Conservation (phyloP, 2,888 invertebrate genomes). For the Congeria kusceri region DNA sequence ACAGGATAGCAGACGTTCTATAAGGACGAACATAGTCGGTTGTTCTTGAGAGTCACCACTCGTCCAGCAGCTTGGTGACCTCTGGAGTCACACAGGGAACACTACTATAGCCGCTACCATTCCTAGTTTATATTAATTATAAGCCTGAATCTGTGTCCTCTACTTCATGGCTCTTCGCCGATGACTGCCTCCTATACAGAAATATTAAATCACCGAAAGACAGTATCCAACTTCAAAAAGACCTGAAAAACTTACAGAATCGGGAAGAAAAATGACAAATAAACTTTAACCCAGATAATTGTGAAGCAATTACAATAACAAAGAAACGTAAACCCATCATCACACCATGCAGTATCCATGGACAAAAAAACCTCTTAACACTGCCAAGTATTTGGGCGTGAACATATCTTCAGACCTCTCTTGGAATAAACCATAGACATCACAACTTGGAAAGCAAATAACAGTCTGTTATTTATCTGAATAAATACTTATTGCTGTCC, state of each 20-base stretch:
- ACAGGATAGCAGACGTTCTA: neutral
- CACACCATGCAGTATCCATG: neutral
- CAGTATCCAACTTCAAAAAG: neutral
- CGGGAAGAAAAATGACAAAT: slow-evolving; percentile 4
- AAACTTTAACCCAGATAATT: slow-evolving; percentile 5
- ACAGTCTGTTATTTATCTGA: neutral
- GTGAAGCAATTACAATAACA: slow-evolving; percentile 2
- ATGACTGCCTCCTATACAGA: neutral
- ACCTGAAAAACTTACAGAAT: neutral
- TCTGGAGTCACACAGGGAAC: neutral
- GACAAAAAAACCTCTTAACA: neutral
- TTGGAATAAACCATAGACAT: slow-evolving; percentile 9
- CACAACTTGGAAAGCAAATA: slow-evolving; percentile 2
- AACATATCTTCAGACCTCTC: slow-evolving; percentile 12
- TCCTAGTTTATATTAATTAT: neutral
- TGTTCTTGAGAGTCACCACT: neutral
- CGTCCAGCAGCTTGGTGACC: neutral
- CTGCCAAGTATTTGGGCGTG: slow-evolving; percentile 10
- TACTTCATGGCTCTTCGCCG: neutral
- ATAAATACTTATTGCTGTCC: slow-evolving; percentile 16
- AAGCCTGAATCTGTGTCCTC: too few species aligned
- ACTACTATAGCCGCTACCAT: neutral
- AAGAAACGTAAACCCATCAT: neutral
- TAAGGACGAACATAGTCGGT: neutral
- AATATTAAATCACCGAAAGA: neutral